Percentiles rank a stretch among this genome's conserved stretches.
Evolutionary conservation across 2,888 invertebrate species (phyloP).

Genomic region (Ormyrus thymus): DNA sequence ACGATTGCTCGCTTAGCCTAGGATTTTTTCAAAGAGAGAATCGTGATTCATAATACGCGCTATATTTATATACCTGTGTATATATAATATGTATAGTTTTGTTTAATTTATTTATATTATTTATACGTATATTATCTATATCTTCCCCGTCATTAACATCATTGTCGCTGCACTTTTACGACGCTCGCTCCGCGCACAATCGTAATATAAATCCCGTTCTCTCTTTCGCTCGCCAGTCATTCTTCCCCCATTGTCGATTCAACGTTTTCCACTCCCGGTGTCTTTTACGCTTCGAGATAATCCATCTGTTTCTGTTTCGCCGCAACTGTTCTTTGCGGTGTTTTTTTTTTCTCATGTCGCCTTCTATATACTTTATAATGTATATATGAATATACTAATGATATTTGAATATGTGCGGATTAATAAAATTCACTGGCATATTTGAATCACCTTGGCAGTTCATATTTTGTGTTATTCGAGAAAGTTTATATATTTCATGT

Average conservation of each 20-base stretch:
- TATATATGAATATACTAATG: constrained; percentile 66
- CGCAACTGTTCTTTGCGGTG: constrained; percentile 53
- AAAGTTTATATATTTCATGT: constrained; percentile 64
- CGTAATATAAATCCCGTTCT: constrained; percentile 67
- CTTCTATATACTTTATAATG: constrained; percentile 60
- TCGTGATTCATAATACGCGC: constrained; percentile 54
- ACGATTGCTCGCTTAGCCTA: constrained; percentile 52
- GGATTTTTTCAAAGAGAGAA: constrained; percentile 49
- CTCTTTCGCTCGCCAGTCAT: constrained; percentile 48
- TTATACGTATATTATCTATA: constrained; percentile 44
- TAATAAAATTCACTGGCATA: constrained; percentile 75
- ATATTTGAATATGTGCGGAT: constrained; percentile 65
- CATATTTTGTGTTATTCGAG: constrained; percentile 69
- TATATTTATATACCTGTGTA: constrained; percentile 48
- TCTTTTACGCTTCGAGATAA: background rate
- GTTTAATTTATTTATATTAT: constrained; percentile 51
- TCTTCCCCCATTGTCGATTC: constrained; percentile 31
- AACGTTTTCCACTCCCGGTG: constrained; percentile 8
- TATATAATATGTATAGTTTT: constrained; percentile 51
- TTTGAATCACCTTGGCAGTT: constrained; percentile 75
- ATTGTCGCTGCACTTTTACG: background rate
- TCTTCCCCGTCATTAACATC: constrained; percentile 17
- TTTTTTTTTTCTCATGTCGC: constrained; percentile 55
- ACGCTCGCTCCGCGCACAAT: constrained; percentile 55
- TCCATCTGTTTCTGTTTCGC: constrained; percentile 52